A percentile compares a stretch with the other conserved stretches of the same genome.
Evolutionary conservation across 2,888 invertebrate genomes (phyloP).

Genomic region (Onchidella celtica): DNA sequence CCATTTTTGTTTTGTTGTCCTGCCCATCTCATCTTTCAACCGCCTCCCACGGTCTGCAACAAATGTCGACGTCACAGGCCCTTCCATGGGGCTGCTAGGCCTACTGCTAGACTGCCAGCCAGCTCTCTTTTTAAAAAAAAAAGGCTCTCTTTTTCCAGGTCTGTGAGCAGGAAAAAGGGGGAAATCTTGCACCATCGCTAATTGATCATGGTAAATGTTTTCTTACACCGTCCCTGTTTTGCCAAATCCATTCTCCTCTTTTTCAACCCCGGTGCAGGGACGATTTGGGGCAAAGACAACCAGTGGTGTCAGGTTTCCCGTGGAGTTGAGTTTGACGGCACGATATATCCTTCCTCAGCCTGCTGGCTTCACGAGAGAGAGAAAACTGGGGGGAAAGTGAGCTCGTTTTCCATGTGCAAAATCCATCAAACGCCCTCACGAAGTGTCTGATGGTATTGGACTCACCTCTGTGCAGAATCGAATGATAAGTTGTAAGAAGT

Average conservation of each 20-base stretch:
- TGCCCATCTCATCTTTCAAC: no score
- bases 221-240: no score
- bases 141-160: no score
- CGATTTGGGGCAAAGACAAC: not conserved
- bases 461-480: no score
- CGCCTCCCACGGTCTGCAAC: no score
- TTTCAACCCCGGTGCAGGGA: not conserved
- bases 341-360: conserved; percentile 18
- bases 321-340: not conserved
- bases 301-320: not conserved
- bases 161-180: no score
- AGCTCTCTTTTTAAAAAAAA: no score
- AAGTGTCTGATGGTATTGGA: conserved; percentile 17
- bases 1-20: no score
- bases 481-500: no score
- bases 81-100: no score
- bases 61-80: no score
- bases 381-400: not conserved
- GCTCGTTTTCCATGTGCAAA: conserved; percentile 8
- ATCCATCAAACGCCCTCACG: not conserved
- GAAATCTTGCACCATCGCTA: conserved; percentile 24
- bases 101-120: no score
- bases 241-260: not conserved
- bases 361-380: not conserved
- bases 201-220: conserved; percentile 11